Percentiles rank a stretch among this genome's conserved stretches.
phyloP scores from a whole-genome alignment of 2,113 vertebrate genomes.

The Eurypyga helias region DNA sequence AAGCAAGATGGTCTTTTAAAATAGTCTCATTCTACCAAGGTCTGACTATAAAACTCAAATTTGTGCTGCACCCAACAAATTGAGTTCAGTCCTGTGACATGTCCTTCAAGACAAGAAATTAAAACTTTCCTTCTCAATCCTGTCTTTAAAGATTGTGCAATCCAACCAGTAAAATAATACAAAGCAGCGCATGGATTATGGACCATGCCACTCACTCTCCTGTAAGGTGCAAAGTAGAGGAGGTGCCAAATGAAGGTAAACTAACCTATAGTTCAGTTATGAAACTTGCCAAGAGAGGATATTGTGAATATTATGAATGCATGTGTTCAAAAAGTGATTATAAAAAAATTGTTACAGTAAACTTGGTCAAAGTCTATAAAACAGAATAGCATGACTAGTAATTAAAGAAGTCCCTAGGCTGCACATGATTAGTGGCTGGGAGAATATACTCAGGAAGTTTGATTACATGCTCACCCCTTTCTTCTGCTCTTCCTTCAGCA shows the following conservation, averaged over 20 bases:
- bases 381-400: not conserved
- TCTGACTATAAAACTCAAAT: not conserved
- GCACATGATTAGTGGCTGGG: not conserved
- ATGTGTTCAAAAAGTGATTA: not conserved
- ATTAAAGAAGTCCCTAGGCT: not conserved
- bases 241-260: not conserved
- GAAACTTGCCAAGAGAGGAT: not conserved
- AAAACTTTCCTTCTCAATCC: not conserved
- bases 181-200: not conserved
- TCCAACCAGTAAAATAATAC: not conserved
- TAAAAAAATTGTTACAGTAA: not conserved
- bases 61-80: not conserved
- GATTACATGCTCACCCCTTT: not conserved
- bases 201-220: not conserved
- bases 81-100: not conserved
- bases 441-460: not conserved
- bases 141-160: not conserved
- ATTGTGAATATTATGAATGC: not conserved
- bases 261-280: not conserved
- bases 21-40: conserved; percentile 35
- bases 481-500: not conserved
- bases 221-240: not conserved
- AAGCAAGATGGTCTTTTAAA: conserved; percentile 34
- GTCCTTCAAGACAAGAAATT: not conserved
- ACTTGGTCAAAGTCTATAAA: not conserved